Evolutionary conservation across 2,888 invertebrate species (phyloP).

Genomic region (Sussaba pulchella): DNA sequence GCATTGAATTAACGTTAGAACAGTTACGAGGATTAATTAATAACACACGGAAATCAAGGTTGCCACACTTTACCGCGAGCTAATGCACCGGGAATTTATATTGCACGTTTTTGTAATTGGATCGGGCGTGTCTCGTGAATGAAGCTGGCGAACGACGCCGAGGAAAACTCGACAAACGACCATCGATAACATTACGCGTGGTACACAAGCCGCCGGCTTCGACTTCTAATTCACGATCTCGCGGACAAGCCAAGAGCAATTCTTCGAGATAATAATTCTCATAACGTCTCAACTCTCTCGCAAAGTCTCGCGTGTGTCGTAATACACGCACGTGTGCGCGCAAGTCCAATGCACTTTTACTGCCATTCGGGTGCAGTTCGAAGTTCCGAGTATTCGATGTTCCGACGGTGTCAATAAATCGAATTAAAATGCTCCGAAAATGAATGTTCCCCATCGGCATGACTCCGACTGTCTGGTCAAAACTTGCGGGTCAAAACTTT

Average conservation of each 20-base stretch:
- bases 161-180: constrained; percentile 49
- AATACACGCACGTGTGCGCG: constrained; percentile 7
- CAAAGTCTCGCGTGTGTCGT: constrained; percentile 2
- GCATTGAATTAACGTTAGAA: constrained; percentile 18
- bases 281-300: constrained; percentile 47
- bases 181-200: constrained; percentile 38
- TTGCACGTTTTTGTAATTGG: constrained; percentile 24
- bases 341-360: constrained; percentile 25
- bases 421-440: no score
- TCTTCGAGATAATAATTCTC: constrained; percentile 43
- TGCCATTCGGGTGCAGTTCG: no score
- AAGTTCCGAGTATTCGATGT: no score
- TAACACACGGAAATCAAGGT: constrained; percentile 50
- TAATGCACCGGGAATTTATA: neutral
- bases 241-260: constrained; percentile 31
- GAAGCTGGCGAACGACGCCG: neutral
- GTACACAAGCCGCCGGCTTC: constrained; percentile 4
- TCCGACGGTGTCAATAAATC: no score
- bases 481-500: no score
- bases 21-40: constrained; percentile 32
- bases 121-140: constrained; percentile 34
- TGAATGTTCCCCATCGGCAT: no score
- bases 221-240: constrained; percentile 55
- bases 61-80: neutral
- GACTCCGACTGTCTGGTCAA: no score